These are phyloP conservation scores for Urocitellus parryii DNA, from an alignment of 2,113 vertebrate genomes.

Conservation along the genomic window DNA sequence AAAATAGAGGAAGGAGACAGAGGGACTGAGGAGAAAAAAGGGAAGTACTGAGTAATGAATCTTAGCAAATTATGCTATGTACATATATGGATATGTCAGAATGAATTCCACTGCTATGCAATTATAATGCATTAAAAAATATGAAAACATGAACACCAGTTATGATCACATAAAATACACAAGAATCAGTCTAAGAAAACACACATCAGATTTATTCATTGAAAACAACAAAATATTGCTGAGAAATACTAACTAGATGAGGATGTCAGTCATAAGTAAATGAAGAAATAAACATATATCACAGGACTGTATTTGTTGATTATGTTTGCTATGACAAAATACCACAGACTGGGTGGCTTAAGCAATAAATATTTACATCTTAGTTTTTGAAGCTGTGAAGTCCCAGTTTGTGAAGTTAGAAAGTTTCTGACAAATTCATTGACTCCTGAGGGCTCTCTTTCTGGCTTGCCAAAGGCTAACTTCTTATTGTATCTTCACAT, in stretches of 20 bases:
- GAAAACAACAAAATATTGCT: background rate
- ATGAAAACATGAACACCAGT: background rate
- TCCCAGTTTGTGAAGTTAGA: background rate
- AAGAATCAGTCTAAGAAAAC: background rate
- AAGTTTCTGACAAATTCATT: too few species aligned
- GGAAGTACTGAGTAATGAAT: too few species aligned
- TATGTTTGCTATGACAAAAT: background rate
- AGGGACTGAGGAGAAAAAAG: too few species aligned
- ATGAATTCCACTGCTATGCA: too few species aligned
- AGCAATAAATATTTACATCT: background rate
- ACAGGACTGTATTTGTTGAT: background rate
- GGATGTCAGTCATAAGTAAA: background rate
- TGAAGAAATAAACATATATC: background rate
- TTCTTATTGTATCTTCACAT: background rate
- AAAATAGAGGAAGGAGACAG: too few species aligned
- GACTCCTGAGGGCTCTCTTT: background rate
- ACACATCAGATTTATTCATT: background rate
- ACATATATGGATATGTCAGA: too few species aligned
- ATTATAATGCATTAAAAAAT: too few species aligned
- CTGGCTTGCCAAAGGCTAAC: background rate
- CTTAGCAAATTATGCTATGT: too few species aligned
- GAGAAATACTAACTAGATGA: background rate
- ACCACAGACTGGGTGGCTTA: background rate
- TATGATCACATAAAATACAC: background rate
- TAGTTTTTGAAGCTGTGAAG: background rate